phyloP scores from a whole-genome alignment of 2,888 invertebrate species.

The Laspeyria flexula region DNA sequence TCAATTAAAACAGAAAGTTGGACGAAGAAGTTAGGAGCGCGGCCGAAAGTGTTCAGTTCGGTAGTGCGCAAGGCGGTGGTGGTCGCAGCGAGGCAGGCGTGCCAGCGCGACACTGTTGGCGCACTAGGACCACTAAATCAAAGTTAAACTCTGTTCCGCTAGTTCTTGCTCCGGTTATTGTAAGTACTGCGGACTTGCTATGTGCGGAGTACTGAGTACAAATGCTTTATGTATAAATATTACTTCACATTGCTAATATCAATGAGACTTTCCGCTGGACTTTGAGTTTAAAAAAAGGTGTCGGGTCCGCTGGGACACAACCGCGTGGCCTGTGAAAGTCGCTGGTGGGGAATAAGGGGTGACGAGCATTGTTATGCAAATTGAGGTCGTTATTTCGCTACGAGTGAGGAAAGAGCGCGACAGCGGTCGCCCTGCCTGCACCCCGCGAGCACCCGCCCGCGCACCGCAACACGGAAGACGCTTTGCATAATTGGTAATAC shows the following conservation, averaged over 20 bases:
- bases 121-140: slow-evolving; percentile 60
- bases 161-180: slow-evolving; percentile 35
- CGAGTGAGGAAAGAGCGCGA: slow-evolving; percentile 84
- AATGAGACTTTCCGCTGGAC: slow-evolving; percentile 56
- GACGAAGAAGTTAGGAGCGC: slow-evolving; percentile 76
- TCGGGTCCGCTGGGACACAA: slow-evolving; percentile 75
- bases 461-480: slow-evolving; percentile 77
- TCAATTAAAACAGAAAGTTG: slow-evolving; percentile 85
- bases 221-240: too few species aligned
- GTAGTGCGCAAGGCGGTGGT: slow-evolving; percentile 44
- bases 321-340: slow-evolving; percentile 78
- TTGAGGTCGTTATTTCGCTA: slow-evolving; percentile 86
- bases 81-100: slow-evolving; percentile 28
- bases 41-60: slow-evolving; percentile 60
- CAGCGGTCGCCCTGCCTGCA: slow-evolving; percentile 66
- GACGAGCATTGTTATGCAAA: slow-evolving; percentile 86
- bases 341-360: slow-evolving; percentile 82
- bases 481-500: slow-evolving; percentile 85
- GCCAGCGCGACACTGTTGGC: slow-evolving; percentile 39
- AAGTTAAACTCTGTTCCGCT: slow-evolving; percentile 47
- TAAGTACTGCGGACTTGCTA: slow-evolving; percentile 32
- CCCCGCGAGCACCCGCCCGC: slow-evolving; percentile 57
- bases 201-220: too few species aligned
- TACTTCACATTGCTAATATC: slow-evolving; percentile 31
- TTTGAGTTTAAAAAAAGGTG: slow-evolving; percentile 71